phyloP scores from a whole-genome alignment of 37 sponge, comb jelly and placozoan species.

The Halichondria panicea region DNA sequence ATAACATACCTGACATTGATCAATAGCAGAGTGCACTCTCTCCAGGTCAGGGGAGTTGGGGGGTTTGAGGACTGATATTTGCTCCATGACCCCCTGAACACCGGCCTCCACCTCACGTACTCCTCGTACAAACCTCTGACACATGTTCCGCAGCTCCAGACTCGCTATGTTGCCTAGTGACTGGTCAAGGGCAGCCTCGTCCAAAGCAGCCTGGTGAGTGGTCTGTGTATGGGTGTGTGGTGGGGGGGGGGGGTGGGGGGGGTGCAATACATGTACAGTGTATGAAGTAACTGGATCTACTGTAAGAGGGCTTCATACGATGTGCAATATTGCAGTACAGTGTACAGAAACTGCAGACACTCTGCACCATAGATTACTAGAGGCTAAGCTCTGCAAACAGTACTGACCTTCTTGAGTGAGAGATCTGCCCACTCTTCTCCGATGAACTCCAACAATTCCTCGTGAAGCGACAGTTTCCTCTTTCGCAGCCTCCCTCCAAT shows the following conservation, averaged over 20 bases:
- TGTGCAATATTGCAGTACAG: no score
- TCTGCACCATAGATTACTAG: no score
- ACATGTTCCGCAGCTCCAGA: not conserved
- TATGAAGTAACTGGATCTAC: no score
- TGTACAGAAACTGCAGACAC: no score
- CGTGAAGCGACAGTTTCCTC: conserved; percentile 10
- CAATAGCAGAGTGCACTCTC: conserved; percentile 15
- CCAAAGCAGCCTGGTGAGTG: not conserved
- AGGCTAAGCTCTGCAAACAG: no score
- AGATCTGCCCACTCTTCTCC: conserved; percentile 20
- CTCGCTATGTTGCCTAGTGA: not conserved
- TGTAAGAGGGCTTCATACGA: no score
- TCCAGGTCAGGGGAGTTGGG: conserved; percentile 29
- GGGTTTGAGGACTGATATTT: conserved; percentile 8
- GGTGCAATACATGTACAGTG: no score
- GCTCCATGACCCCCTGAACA: conserved; percentile 8
- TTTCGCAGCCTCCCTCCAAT: not conserved
- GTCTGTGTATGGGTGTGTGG: not conserved
- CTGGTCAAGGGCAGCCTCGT: not conserved
- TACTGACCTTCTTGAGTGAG: not conserved
- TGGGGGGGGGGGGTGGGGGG: not conserved
- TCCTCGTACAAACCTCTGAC: not conserved
- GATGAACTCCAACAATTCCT: conserved; percentile 23
- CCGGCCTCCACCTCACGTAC: conserved; percentile 7
- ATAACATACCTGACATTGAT: conserved; percentile 47